phyloP scores from a whole-genome alignment of 1,140 invertebrate genomes.

The Druon quercuslanigerum region DNA sequence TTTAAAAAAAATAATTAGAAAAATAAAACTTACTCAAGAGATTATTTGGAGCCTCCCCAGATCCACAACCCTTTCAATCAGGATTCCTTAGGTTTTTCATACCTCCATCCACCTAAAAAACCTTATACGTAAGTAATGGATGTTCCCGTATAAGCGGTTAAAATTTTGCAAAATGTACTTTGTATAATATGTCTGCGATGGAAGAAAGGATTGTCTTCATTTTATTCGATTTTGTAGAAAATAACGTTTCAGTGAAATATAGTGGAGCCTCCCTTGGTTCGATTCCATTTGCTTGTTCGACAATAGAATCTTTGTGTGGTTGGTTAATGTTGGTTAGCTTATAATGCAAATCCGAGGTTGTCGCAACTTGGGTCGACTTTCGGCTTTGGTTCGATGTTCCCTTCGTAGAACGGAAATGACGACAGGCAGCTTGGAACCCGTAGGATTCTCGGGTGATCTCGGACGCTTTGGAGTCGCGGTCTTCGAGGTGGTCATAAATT shows the following conservation, averaged over 20 bases:
- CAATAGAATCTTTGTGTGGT: slow-evolving; percentile 29
- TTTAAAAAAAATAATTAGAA: too few species aligned
- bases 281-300: slow-evolving; percentile 22
- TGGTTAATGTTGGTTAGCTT: slow-evolving; percentile 29
- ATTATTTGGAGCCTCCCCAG: too few species aligned
- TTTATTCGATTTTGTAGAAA: slow-evolving; percentile 23
- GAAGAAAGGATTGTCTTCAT: slow-evolving; percentile 20
- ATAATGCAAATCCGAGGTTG: slow-evolving; percentile 30
- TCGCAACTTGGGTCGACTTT: slow-evolving; percentile 24
- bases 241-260: slow-evolving; percentile 28
- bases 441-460: slow-evolving; percentile 23
- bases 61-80: too few species aligned
- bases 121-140: too few species aligned
- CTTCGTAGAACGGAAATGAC: slow-evolving; percentile 35
- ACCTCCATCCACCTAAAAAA: too few species aligned
- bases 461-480: slow-evolving; percentile 36
- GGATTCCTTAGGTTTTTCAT: too few species aligned
- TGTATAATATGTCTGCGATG: neutral
- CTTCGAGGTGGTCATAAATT: slow-evolving; percentile 44
- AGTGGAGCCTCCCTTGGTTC: slow-evolving; percentile 14
- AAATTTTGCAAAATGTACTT: neutral
- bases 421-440: slow-evolving; percentile 27
- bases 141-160: too few species aligned
- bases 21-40: too few species aligned
- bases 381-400: slow-evolving; percentile 25